phyloP scores from a whole-genome alignment of 2,113 vertebrate species.

The Phyllopteryx taeniolatus region DNA sequence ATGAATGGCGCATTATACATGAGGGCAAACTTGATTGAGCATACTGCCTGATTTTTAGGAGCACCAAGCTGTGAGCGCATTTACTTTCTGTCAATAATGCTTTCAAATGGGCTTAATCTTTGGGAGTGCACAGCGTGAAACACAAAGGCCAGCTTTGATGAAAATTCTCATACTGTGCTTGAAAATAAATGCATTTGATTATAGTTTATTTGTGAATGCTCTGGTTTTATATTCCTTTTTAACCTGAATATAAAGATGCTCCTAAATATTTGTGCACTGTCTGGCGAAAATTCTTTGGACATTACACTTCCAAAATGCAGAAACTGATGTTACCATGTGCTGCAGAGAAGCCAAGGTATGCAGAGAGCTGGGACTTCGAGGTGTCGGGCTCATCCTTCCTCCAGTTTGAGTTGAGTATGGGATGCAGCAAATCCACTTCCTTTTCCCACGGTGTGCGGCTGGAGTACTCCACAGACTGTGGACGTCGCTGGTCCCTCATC shows the following conservation, averaged over 20 bases:
- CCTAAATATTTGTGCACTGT: too few species aligned
- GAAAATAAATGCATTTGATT: conserved; percentile 2
- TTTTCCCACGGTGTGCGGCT: conserved; percentile 82
- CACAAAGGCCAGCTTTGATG: conserved; percentile 10
- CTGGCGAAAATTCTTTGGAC: not conserved
- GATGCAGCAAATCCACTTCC: conserved; percentile 89
- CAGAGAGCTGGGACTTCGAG: conserved; percentile 96
- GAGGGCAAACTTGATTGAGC: conserved; percentile 59
- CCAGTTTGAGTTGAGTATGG: conserved; percentile 96
- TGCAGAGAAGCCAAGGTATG: conserved; percentile 92
- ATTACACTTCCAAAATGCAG: not conserved
- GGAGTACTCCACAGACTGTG: conserved; percentile 90
- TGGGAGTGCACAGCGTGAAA: conserved; percentile 43
- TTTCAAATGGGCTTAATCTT: conserved; percentile 55
- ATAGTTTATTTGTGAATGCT: not conserved
- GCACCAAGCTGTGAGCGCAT: conserved; percentile 50
- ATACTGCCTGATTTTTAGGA: conserved; percentile 56
- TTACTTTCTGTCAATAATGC: conserved; percentile 60
- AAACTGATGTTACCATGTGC: not conserved
- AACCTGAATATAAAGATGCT: not conserved
- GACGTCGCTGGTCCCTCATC: conserved; percentile 90
- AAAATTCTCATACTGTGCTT: not conserved
- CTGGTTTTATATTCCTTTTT: not conserved
- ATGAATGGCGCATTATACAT: conserved; percentile 61
- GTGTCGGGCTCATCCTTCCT: conserved; percentile 90